Base-by-base conservation (phyloP, 2,113 vertebrate species). In the Pygoscelis adeliae region DNA sequence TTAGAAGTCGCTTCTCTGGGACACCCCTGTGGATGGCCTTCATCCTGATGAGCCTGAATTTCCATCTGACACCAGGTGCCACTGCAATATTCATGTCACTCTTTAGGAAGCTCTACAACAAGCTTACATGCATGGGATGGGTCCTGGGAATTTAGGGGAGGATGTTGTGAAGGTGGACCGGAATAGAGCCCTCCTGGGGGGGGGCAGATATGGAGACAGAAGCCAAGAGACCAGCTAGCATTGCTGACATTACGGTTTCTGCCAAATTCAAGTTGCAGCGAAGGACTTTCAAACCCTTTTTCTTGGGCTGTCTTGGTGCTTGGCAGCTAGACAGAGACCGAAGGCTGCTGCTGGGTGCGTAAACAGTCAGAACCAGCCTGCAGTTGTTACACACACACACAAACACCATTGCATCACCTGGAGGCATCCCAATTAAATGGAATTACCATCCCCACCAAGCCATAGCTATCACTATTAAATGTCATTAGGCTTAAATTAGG, bases 401-500 rank as follows among this genome's bases (percentile, higher is more conserved):
- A 71, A 50, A 29, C 67, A 82, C 56, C 63, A 69, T 67, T 89
- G 71, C 44, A 92, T 96, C 69, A 97, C 94, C 93, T 95, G 76
- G 69, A 96, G 96, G 92, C 85, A 93, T 95, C 89, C 77, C 96
- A 96, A 80, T 93, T 97, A 95, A 89, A 61, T 85, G 87, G 89
- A 95, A 94, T 97, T 97, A 90, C 82, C 58, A 90, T 90, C 71
- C 86, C 62, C 44, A 78, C 82, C 74, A 96, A 95, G 89, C 55
- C 82, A 93, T 61, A 96, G 73, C 76, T 95, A 89, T 89, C 83
- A 86, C 89, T 83, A 94, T 87, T 96, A 93, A 89, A 95, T 94
- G 89, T 96, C 93, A 96, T 96, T 96, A 96, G 53, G 65, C 47
- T 93, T 97, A 94, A 97, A 97, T 97, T 94, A 96, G 38, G 81